Percentiles rank a stretch among this genome's conserved stretches.
Conservation (phyloP, 2,113 vertebrate genomes). For the Tor tambroides region DNA sequence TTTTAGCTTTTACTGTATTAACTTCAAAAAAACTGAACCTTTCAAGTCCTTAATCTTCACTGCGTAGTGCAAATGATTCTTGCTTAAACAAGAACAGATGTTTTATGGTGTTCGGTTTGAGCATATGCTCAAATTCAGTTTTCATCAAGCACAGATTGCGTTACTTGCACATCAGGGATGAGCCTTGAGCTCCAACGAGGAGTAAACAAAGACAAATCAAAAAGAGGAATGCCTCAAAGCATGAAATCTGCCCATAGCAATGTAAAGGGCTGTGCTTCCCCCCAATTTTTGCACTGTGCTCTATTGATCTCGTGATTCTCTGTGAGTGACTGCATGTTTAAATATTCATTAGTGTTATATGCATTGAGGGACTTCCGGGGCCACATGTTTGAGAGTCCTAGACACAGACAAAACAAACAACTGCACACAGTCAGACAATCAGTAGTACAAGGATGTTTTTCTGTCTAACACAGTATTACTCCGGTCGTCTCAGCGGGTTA, state of each 20-base stretch:
- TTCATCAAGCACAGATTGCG: neutral
- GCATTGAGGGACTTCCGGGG: neutral
- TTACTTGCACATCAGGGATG: neutral
- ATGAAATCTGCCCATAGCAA: neutral
- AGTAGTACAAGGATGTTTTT: neutral
- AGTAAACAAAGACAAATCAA: slow-evolving; percentile 31
- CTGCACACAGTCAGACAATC: neutral
- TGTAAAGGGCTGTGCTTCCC: neutral
- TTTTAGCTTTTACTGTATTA: neutral
- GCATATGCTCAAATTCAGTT: neutral
- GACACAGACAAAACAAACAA: neutral
- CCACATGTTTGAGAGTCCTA: neutral
- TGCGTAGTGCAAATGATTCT: neutral
- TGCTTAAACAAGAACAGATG: slow-evolving; percentile 32
- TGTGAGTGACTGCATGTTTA: slow-evolving; percentile 29
- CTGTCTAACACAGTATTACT: neutral
- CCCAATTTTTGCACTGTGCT: neutral
- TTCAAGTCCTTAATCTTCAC: neutral
- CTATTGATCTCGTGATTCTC: neutral
- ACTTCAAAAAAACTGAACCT: no score
- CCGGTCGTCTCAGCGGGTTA: neutral
- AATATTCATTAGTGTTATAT: slow-evolving; percentile 40
- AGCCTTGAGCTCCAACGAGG: neutral
- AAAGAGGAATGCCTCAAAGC: slow-evolving; percentile 2
- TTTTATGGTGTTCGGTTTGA: neutral